phyloP scores from a whole-genome alignment of 2,888 invertebrate species.

The Lochmaea capreae region DNA sequence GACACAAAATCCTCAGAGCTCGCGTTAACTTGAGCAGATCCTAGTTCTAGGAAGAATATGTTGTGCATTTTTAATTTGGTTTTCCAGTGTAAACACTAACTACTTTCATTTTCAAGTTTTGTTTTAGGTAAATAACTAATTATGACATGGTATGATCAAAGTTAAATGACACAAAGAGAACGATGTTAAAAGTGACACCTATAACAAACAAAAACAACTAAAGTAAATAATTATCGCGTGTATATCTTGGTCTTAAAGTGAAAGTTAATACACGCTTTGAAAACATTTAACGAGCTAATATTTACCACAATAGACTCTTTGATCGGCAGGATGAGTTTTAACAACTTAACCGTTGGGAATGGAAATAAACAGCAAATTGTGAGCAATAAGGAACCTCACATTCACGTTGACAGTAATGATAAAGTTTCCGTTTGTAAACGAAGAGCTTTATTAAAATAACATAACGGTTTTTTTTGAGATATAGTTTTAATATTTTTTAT shows the following conservation, averaged over 20 bases:
- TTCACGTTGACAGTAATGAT: background rate
- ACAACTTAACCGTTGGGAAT: constrained; percentile 5
- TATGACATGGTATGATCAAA: constrained; percentile 9
- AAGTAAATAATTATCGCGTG: constrained; percentile 3
- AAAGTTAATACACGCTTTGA: constrained; percentile 9
- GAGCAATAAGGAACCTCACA: background rate
- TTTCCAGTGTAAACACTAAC: too few relatives aligned
- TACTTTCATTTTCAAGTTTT: background rate
- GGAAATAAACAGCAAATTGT: constrained; percentile 3
- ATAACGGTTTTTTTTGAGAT: background rate
- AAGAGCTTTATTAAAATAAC: background rate
- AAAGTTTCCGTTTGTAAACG: background rate
- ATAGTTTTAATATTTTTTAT: too few relatives aligned
- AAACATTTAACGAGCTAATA: constrained; percentile 14
- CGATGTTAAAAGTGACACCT: constrained; percentile 15
- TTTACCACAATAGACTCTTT: constrained; percentile 10
- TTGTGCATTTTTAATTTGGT: too few relatives aligned
- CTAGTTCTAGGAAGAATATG: too few relatives aligned
- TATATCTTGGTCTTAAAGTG: constrained; percentile 1
- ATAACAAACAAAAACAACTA: constrained; percentile 7
- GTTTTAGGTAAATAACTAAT: background rate
- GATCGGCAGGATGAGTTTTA: constrained; percentile 13
- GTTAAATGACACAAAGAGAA: background rate
- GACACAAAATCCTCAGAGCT: too few relatives aligned
- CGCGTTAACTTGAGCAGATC: too few relatives aligned